Percentiles rank a stretch among this genome's conserved stretches.
Conservation (phyloP, 2,797 vertebrate genomes). For the Myiothlypis coronata region DNA sequence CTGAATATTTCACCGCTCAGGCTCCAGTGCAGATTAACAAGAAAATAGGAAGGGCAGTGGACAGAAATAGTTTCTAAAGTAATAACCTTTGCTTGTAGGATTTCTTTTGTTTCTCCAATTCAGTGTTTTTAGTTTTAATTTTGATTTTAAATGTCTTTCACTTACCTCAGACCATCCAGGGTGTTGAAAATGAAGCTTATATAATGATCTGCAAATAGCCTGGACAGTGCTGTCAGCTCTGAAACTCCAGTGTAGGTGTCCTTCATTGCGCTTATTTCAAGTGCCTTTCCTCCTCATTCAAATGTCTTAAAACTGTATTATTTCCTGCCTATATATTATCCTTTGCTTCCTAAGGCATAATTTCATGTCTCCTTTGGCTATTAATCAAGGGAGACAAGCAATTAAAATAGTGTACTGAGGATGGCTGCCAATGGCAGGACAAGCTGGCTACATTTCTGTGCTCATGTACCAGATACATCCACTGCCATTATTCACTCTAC, state of each 20-base stretch:
- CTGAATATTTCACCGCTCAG: conserved; percentile 7
- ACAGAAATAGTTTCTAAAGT: conserved; percentile 3
- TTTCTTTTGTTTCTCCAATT: neutral
- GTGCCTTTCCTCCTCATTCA: neutral
- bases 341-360: neutral
- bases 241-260: neutral
- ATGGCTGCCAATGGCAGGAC: neutral
- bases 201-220: neutral
- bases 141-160: neutral
- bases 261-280: neutral
- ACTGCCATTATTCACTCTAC: neutral
- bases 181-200: neutral
- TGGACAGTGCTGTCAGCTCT: neutral
- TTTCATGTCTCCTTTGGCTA: neutral
- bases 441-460: neutral
- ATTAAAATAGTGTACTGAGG: neutral
- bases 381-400: neutral
- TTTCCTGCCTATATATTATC: neutral
- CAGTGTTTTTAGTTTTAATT: neutral
- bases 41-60: neutral
- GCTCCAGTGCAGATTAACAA: conserved; percentile 4
- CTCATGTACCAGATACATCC: neutral
- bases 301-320: neutral
- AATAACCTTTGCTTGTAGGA: neutral
- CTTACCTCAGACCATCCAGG: neutral